Percentiles rank a stretch among this genome's conserved stretches.
phyloP scores from a whole-genome alignment of 2,113 vertebrate genomes.

The Anolis sagrei region DNA sequence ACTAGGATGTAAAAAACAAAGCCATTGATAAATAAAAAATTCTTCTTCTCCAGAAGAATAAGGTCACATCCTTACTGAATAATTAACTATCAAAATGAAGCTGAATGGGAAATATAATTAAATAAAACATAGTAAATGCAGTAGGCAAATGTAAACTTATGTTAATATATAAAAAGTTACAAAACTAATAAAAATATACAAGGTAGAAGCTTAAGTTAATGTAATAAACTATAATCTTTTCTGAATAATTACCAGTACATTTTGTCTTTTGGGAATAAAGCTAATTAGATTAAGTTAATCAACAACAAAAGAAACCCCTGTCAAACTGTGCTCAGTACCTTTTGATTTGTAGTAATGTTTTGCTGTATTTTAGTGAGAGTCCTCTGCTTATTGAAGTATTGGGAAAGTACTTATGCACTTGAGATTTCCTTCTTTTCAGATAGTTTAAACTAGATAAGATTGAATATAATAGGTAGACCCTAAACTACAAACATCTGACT shows the following conservation, averaged over 20 bases:
- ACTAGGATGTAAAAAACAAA: constrained; percentile 26
- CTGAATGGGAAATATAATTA: constrained; percentile 59
- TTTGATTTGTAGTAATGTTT: constrained; percentile 40
- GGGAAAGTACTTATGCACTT: background rate
- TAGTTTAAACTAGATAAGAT: constrained; percentile 10
- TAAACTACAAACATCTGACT: too few species aligned
- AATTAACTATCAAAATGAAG: constrained; percentile 54
- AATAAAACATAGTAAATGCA: constrained; percentile 47
- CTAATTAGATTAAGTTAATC: constrained; percentile 23
- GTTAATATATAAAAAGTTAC: constrained; percentile 60
- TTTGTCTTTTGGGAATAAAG: constrained; percentile 57
- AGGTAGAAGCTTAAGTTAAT: constrained; percentile 52
- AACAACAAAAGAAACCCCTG: constrained; percentile 30
- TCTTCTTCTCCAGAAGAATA: background rate
- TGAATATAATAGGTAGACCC: background rate
- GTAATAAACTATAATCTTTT: constrained; percentile 43
- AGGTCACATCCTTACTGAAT: constrained; percentile 31
- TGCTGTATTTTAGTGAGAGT: background rate
- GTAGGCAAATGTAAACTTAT: constrained; percentile 34
- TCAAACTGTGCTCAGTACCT: constrained; percentile 11
- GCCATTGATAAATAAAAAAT: constrained; percentile 52
- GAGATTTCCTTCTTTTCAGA: constrained; percentile 25
- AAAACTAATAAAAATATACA: constrained; percentile 49
- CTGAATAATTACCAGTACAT: constrained; percentile 60
- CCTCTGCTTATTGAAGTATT: background rate